Evolutionary conservation across 2,888 invertebrate genomes (phyloP), one percentile per base, ranked within the genome.

Genomic region (Aleiodes alternator): DNA sequence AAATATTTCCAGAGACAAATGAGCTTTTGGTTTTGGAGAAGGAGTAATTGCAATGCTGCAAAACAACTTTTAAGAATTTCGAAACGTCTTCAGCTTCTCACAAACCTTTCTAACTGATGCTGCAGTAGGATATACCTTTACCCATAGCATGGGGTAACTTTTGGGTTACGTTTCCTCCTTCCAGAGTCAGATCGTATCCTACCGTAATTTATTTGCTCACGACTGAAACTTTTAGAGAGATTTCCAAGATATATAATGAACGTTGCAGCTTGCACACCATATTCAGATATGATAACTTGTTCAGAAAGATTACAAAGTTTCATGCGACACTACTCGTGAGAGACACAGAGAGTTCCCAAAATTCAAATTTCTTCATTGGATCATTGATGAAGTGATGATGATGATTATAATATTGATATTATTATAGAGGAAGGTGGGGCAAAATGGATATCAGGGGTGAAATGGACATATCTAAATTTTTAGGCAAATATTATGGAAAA

Each of bases 231-330:
- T 68, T 68, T 68, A 68, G 51, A 31, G 31, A 68, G 68, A 31
- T 51, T 68, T 51, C 68, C 50, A 68, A 68, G 68, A 68, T 68
- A 50, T 68, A 68, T 68, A 68, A 68, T 68, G 68, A 68, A 51
- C 68, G 68, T 68, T 68, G 50, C 68, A 50, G 51, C 51, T 31
- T 51, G 51, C 68, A 68, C 68, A 51, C 68, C 64, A 64, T 64
- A 64, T 68, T 51, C 68, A 50, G 43, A 14, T 64, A 68, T 48
- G 64, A 68, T 68, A 68, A 68, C 68, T 68, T 51, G 31, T 51
- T 68, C 68, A 68, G 51, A 51, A 29, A 68, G 68, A 68, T 68
- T 68, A 51, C 14, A 50, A 68, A 68, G 51, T 68, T 68, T 51
- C 50, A 51, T 8, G 31, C 31, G 68, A 68, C 48, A n/a, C 50